Percentiles rank a stretch among this genome's conserved stretches.
Conservation (phyloP, 2,113 vertebrate species). For the Condylura cristata region DNA sequence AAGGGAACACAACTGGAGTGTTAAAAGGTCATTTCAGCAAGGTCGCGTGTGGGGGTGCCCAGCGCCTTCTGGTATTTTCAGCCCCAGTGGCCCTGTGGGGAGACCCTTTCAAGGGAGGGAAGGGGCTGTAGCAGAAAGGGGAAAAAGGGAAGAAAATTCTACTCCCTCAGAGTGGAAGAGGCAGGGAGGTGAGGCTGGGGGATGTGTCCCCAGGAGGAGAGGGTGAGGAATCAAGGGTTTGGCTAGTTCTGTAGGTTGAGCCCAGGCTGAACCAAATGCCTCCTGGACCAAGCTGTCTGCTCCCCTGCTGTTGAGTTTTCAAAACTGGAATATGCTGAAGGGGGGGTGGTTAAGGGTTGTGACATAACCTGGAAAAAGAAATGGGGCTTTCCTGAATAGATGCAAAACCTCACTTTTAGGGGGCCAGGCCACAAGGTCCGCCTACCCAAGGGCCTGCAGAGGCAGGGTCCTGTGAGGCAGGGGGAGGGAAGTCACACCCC, state of each 20-base stretch:
- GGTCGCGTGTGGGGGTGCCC: conserved; percentile 77
- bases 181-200: background rate
- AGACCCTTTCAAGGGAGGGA: conserved; percentile 58
- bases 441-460: conserved; percentile 77
- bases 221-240: conserved; percentile 74
- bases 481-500: conserved; percentile 60
- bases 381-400: conserved; percentile 71
- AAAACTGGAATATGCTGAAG: conserved; percentile 70
- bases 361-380: conserved; percentile 71
- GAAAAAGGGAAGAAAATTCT: background rate
- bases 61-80: conserved; percentile 74
- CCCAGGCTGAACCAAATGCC: conserved; percentile 51
- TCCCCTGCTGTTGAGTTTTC: conserved; percentile 76
- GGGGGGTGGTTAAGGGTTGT: background rate
- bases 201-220: conserved; percentile 76
- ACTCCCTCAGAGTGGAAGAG: conserved; percentile 33
- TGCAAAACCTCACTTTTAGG: conserved; percentile 66
- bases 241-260: conserved; percentile 76
- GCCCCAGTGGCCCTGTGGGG: conserved; percentile 74
- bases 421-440: conserved; percentile 64
- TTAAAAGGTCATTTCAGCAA: conserved; percentile 86
- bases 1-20: conserved; percentile 88
- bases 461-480: conserved; percentile 48
- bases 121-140: conserved; percentile 31
- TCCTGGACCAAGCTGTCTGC: conserved; percentile 68